Conservation (phyloP, 2,888 invertebrate genomes). For the Pseudococcus viburni region DNA sequence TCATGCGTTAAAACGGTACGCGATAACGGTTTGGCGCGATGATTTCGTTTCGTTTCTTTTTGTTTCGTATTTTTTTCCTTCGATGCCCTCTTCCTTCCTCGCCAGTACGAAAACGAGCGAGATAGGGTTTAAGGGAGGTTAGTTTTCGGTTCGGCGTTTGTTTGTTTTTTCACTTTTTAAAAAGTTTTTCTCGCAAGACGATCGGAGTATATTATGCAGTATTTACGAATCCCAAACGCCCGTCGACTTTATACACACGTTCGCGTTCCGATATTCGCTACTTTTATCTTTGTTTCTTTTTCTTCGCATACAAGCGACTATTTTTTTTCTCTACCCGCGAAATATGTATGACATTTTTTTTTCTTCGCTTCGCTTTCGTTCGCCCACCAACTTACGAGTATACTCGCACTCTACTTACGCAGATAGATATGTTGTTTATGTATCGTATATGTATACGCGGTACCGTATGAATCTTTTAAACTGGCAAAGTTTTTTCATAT, state of each 20-base stretch:
- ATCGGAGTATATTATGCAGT: constrained; percentile 1
- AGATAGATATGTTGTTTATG: too few species aligned
- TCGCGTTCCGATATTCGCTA: not conserved
- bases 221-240: constrained; percentile 5
- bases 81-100: too few species aligned
- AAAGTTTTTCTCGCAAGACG: constrained; percentile 14
- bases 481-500: constrained; percentile 16
- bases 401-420: too few species aligned
- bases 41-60: not conserved
- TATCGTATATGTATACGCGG: not conserved
- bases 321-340: not conserved
- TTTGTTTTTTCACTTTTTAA: constrained; percentile 17
- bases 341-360: constrained; percentile 25
- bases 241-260: not conserved
- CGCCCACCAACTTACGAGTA: not conserved
- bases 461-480: not conserved
- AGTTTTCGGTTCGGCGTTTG: not conserved
- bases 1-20: not conserved
- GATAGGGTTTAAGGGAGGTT: not conserved
- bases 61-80: too few species aligned
- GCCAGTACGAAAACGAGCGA: too few species aligned
- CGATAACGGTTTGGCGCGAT: not conserved
- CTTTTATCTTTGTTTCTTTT: not conserved
- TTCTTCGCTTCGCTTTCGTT: not conserved
- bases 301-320: not conserved